A percentile compares a stretch with the other conserved stretches of the same genome.
Evolutionary conservation across 2,888 invertebrate species (phyloP).

Genomic region (Polydesmus complanatus): DNA sequence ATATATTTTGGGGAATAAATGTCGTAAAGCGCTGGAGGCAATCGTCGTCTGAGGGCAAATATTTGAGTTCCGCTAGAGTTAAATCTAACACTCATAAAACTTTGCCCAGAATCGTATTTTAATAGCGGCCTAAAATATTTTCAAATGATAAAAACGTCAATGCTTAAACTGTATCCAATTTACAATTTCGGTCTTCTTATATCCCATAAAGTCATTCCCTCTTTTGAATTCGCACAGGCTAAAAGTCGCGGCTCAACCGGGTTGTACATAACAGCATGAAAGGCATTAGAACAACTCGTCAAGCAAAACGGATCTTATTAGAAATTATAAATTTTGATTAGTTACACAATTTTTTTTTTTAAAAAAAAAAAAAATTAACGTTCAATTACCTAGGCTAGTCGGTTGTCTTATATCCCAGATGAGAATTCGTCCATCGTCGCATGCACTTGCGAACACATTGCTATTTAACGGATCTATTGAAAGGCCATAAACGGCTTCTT

Average conservation of each 20-base stretch:
- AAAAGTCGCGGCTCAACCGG: constrained; percentile 64
- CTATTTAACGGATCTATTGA: constrained; percentile 74
- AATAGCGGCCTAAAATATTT: constrained; percentile 49
- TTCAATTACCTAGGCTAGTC: constrained; percentile 26
- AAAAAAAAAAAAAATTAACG: no score
- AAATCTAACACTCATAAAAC: constrained; percentile 73
- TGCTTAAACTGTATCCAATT: background rate
- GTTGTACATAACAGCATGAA: constrained; percentile 90
- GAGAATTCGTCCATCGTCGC: constrained; percentile 77
- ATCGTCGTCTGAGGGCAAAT: constrained; percentile 66
- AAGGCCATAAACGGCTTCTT: constrained; percentile 79
- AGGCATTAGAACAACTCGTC: constrained; percentile 58
- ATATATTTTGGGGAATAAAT: constrained; percentile 50
- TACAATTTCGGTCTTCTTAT: constrained; percentile 67
- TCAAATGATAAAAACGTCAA: background rate
- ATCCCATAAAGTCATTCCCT: constrained; percentile 83
- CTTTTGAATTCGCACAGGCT: constrained; percentile 77
- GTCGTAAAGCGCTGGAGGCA: constrained; percentile 68
- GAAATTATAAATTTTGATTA: constrained; percentile 19
- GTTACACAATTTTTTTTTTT: no score
- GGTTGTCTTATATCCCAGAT: constrained; percentile 68
- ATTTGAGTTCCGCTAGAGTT: constrained; percentile 61
- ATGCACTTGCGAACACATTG: constrained; percentile 71
- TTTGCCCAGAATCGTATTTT: constrained; percentile 40
- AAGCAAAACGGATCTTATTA: constrained; percentile 51